Evolutionary conservation across 2,888 invertebrate species (phyloP).

Genomic region (Linnaemya vulpina): DNA sequence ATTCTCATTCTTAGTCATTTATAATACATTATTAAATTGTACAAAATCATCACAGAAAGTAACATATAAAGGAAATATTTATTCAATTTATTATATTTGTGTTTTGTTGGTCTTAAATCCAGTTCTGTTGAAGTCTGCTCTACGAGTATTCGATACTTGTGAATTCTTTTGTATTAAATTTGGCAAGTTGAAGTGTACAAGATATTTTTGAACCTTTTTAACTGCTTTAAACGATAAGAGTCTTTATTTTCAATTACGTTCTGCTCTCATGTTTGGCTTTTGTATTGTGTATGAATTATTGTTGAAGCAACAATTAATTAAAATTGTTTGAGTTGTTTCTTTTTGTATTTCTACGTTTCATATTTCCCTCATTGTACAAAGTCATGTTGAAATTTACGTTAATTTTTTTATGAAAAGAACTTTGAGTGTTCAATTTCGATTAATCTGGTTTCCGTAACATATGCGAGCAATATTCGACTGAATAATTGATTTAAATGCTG

Average conservation of each 20-base stretch:
- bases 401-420: background rate
- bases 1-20: background rate
- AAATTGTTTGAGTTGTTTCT: slow-evolving; percentile 13
- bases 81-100: slow-evolving; percentile 1
- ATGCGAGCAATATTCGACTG: background rate
- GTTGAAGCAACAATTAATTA: slow-evolving; percentile 52
- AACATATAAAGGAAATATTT: slow-evolving; percentile 8
- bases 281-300: background rate
- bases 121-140: slow-evolving; percentile 26
- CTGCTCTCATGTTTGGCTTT: background rate
- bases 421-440: background rate
- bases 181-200: slow-evolving; percentile 28
- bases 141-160: background rate
- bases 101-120: background rate
- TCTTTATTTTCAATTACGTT: background rate
- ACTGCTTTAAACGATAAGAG: slow-evolving; percentile 37
- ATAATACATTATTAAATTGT: background rate
- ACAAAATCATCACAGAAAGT: background rate
- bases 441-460: background rate
- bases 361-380: slow-evolving; percentile 4
- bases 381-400: slow-evolving; percentile 3
- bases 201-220: slow-evolving; percentile 15
- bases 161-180: slow-evolving; percentile 24
- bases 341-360: slow-evolving; percentile 15
- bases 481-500: background rate